Percentiles rank a stretch among this genome's conserved stretches.
Evolutionary conservation across 2,888 invertebrate species (phyloP).

Genomic region (Latheticus oryzae): DNA sequence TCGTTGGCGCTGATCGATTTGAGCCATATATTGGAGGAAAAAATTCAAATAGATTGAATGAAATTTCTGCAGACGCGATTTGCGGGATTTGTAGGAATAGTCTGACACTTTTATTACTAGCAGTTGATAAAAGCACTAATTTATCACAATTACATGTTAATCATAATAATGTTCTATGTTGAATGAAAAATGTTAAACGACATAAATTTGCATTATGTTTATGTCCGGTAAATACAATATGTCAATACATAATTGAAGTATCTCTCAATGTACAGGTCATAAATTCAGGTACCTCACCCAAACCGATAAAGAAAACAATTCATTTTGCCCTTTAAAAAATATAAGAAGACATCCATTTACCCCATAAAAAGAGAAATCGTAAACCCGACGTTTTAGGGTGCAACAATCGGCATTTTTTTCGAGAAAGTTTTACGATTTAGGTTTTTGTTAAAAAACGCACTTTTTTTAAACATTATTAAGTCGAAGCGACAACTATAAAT

Average conservation of each 20-base stretch:
- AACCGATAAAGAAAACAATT: constrained; percentile 18
- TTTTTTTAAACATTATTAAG: constrained; percentile 17
- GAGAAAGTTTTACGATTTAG: constrained; percentile 36
- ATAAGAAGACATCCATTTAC: constrained; percentile 13
- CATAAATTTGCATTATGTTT: constrained; percentile 57
- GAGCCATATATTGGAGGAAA: too few relatives aligned
- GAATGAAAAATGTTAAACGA: constrained; percentile 51
- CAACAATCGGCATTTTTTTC: constrained; percentile 27
- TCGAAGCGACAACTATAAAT: constrained; percentile 14
- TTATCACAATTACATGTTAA: constrained; percentile 16
- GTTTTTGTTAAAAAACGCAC: constrained; percentile 17
- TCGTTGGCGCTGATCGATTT: too few relatives aligned
- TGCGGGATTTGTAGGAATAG: too few relatives aligned
- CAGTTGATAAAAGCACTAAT: too few relatives aligned
- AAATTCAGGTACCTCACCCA: constrained; percentile 24
- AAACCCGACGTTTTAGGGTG: constrained; percentile 23
- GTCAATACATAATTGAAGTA: constrained; percentile 56
- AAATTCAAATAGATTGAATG: too few relatives aligned
- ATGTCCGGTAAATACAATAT: constrained; percentile 55
- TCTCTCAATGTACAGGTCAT: constrained; percentile 17
- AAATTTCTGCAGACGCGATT: too few relatives aligned
- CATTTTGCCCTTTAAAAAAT: constrained; percentile 23
- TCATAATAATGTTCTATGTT: constrained; percentile 46
- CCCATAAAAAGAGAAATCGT: constrained; percentile 40
- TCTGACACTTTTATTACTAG: too few relatives aligned